Conservation (phyloP, 1,140 invertebrate genomes). For the Bicyclus anynana region DNA sequence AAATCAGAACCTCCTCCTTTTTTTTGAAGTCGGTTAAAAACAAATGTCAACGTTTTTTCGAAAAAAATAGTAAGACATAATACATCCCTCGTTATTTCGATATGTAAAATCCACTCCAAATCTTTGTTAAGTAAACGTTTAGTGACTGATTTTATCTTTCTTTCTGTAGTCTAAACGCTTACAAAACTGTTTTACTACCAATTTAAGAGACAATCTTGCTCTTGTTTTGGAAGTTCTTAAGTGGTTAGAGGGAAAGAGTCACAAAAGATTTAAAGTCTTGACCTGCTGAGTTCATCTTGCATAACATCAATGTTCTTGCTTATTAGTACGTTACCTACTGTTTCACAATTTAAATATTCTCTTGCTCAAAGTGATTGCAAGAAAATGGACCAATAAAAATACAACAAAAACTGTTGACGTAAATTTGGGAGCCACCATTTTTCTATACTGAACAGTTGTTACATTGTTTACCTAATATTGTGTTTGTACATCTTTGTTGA, state of each 20-base stretch:
- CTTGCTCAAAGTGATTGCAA: conserved; percentile 49
- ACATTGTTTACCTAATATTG: background rate
- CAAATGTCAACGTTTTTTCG: no score
- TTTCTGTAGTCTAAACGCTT: background rate
- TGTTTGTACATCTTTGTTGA: background rate
- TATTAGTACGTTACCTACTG: conserved; percentile 37
- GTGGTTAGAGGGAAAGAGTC: conserved; percentile 6
- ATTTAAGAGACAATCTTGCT: conserved; percentile 9
- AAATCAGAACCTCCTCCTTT: no score
- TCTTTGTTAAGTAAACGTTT: no score
- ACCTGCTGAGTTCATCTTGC: conserved; percentile 33
- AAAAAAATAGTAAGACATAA: no score
- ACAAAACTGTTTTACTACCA: conserved; percentile 17
- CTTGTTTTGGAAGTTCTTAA: conserved; percentile 10
- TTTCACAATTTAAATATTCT: conserved; percentile 46
- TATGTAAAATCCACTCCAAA: no score
- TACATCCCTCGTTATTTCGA: no score
- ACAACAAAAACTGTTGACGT: conserved; percentile 24
- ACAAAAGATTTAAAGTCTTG: conserved; percentile 20
- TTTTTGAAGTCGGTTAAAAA: no score
- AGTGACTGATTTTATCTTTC: no score
- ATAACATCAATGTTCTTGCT: conserved; percentile 32
- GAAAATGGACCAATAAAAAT: conserved; percentile 44
- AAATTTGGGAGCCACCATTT: background rate
- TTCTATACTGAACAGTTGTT: background rate